Base-by-base conservation (phyloP, 2,888 invertebrate genomes). In the Drepanosiphum platanoidis region DNA sequence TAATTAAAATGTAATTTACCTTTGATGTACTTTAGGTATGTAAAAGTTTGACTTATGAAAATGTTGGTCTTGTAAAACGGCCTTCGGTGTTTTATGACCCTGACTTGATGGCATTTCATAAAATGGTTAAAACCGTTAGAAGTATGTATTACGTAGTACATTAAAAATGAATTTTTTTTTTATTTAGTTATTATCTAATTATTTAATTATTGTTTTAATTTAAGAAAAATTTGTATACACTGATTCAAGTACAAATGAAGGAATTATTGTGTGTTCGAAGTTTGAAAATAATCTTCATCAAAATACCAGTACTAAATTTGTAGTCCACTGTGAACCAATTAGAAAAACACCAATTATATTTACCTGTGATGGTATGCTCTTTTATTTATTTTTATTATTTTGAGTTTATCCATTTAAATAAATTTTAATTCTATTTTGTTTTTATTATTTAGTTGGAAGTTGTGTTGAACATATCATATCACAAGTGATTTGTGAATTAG, bases 281-380 rank as follows among this genome's bases (percentile, higher is more conserved):
- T 94, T 97, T 88, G 94, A 95, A 88, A 95, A 94, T 89, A 92
- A 93, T 87, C 95, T 95, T 90, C 92, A 93, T 42, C 93, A 93
- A 86, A 93, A 94, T 87, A 95, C 96, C 78, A 97, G 97, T 89
- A 95, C 98, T 88, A 97, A 97, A 91, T 91, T 98, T 87, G 92
- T 96, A 88, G 95, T 98, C 86, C 93, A 93, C 86, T 89, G 88
- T 90, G 93, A 93, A 4, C 89, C 87, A 86, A 88, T 30, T 80
- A 81, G 80, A 32, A 87, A 88, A 15, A 87, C 88, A 87, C 95
- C 97, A 11, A 93, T 97, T 88, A 93, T 93, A 18, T 98, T 98
- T 90, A 97, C 97, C 61, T 97, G 97, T 89, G 97, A 97, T 90
- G 95, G 97, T 97, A 86, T 87, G 86, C 82, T 91, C 96, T 97